These are phyloP conservation scores for Drosophila funebris DNA, from an alignment of 1,140 invertebrate genomes.

Conservation along the genomic window DNA sequence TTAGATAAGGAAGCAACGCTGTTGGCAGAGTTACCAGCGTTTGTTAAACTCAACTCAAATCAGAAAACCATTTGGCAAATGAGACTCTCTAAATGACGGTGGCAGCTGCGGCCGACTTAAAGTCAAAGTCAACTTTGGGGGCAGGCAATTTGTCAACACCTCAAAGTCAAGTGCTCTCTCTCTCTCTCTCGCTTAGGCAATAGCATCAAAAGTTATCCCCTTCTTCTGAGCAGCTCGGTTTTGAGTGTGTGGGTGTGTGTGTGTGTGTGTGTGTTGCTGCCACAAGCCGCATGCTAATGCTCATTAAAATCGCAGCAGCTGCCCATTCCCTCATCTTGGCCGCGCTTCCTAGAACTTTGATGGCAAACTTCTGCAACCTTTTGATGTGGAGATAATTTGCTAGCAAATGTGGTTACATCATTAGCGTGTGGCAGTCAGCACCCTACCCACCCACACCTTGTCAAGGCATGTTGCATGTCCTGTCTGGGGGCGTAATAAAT, in stretches of 20 bases:
- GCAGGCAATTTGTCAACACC: conserved; percentile 69
- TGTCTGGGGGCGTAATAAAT: conserved; percentile 61
- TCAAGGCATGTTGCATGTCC: conserved; percentile 34
- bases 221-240: too few species aligned
- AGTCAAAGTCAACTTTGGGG: conserved; percentile 50
- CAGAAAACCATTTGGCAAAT: conserved; percentile 77
- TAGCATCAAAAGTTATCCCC: conserved; percentile 2
- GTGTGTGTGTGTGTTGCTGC: conserved; percentile 3
- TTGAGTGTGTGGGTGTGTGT: not conserved
- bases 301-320: conserved; percentile 68
- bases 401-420: conserved; percentile 80
- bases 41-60: conserved; percentile 40
- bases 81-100: conserved; percentile 50
- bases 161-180: conserved; percentile 1
- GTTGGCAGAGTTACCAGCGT: conserved; percentile 8
- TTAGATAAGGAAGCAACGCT: conserved; percentile 9
- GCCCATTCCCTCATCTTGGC: not conserved
- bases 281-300: conserved; percentile 53
- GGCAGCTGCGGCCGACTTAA: conserved; percentile 54
- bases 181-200: not conserved
- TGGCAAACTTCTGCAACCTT: conserved; percentile 30
- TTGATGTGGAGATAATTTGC: conserved; percentile 77
- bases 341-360: conserved; percentile 6
- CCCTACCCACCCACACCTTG: not conserved
- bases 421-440: conserved; percentile 59